Base-by-base conservation (phyloP, 2,113 vertebrate genomes). In the Forbesichthys agassizii region DNA sequence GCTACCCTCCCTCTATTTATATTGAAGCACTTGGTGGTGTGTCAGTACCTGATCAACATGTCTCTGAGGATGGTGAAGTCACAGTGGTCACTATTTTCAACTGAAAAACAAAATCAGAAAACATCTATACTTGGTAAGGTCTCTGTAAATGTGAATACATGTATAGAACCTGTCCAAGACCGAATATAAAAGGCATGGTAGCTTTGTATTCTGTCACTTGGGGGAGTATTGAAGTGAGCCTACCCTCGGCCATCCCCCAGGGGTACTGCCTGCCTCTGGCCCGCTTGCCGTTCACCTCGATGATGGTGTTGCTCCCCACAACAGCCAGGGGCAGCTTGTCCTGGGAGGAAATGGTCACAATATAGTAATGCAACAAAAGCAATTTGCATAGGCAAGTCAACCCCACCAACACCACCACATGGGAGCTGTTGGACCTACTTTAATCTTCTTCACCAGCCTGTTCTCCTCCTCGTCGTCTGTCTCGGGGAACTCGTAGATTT, bases 401-500 rank as follows among this genome's bases (percentile, higher is more conserved):
- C 52, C 11, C 53, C 12, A 14, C 3, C 53, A 13, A 13, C 13
- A 2, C 16, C 20, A 1, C 6, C 9, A 60, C 33, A 10, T 49
- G 14, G 33, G 0, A 0, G 18, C 11, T 47, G 5, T 9, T 3
- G 12, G 2, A 55, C 75, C 9, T 73, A 98, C 97, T 93, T 98
- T 98, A 75, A 98, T 97, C 88, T 96, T 98, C 92, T 98, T 99
- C 86, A 97, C 96, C 76, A 98, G 92, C 83, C 95, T 95, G 91
- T 98, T 98, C 91, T 99, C 98, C 86, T 99, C 98, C 90, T 98
- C 97, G 64, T 99, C 97, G 70, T 98, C 95, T 1, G 95, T 98
- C 91, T 99, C 96, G n/a, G 98, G 96, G 87, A 99, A 99, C 92
- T 99, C 98, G 77, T 99, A 99, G 92, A 99, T 98, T 92, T 98